Evolutionary conservation across 2,113 vertebrate species (phyloP), one percentile per base, ranked within the genome.

Genomic region (Cepphus grylle): DNA sequence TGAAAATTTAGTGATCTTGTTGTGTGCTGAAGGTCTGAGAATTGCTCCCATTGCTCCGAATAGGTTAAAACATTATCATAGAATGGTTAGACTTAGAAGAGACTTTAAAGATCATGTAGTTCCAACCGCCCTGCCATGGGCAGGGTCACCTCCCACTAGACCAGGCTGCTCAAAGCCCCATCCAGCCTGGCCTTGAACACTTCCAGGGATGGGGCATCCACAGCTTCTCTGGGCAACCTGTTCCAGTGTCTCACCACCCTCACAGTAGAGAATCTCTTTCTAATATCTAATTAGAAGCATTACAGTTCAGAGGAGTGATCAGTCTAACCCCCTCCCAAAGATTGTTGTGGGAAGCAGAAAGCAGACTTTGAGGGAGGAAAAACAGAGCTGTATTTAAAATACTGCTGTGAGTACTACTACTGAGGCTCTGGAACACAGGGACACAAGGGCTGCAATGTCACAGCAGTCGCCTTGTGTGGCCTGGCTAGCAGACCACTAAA

Each of bases 401-500:
- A 6, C 14, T 27, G 21, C 32, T 25, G 9, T 3, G 26, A 6
- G 26, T 14, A 0, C 18, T 11, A 38, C 18, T 36, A 0, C 12
- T 1, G 52, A 32, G 30, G 52, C 58, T 32, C 17, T 7, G 49
- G 15, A 8, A 20, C 22, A 8, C 2, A 0, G 20, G 21, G 19
- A 62, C 56, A 2, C 0, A 0, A 9, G 27, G 30, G 12, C 81
- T 22, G 71, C 18, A 19, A 36, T 50, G 71, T 9, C 50, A 62
- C 56, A 52, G 3, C 14, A 3, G 8, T 11, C 5, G 3, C 30
- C 15, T 4, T 5, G 2, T 0, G 14, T 1, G 21, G 4, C 21
- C 38, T 6, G 34, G 6, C 10, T 34, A 10, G 32, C 29, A 9
- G 12, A 11, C 15, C 8, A 3, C 43, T 20, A 2, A 30, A 2